Base-by-base conservation (phyloP, 2,797 vertebrate species). In the Crax fasciolata region DNA sequence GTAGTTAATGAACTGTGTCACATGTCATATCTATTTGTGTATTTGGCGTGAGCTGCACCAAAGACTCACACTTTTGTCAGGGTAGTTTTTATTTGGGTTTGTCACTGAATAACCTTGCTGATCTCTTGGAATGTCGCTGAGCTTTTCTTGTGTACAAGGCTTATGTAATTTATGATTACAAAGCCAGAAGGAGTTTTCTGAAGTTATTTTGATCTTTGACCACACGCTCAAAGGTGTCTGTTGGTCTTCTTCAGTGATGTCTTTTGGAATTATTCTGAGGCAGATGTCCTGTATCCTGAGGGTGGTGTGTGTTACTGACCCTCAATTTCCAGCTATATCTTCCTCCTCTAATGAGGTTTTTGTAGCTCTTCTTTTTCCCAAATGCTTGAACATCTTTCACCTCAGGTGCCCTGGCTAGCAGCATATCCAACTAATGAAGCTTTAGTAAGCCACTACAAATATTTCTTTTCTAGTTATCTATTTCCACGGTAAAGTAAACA, bases 21-120 rank as follows among this genome's bases (percentile, higher is more conserved):
- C 79, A 4, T 1, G 2, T 72, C 74, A 15, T 41, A 28, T 52
- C 43, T 2, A 0, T 21, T 23, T 3, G 25, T 57, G 15, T 7
- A 1, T 28, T 2, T 4, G 63, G 61, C 44, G 87, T n/a, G 58
- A 82, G 75, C 87, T 70, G 55, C 59, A 44, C 35, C 49, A 1
- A 41, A 43, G 24, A 9, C 39, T 71, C 1, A 0, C 5, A 0
- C 8, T 39, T 18, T 1, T 10, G 2, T 7, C 14, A 0, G 2
- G 58, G 32, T 16, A 15, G 16, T 24, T 54, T 63, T 28, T 51
- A 0, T 35, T 35, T 13, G 55, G 11, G 21, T 46, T 81, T 90
- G 84, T 66, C 59, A 17, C 12, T 20, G 30, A 11, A 4, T 14
- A 23, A 30, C n/a, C 0, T 5, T 28, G 66, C 63, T 43, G 41